Conservation (phyloP, 2,888 invertebrate genomes). For the Drosophila stalkeri region DNA sequence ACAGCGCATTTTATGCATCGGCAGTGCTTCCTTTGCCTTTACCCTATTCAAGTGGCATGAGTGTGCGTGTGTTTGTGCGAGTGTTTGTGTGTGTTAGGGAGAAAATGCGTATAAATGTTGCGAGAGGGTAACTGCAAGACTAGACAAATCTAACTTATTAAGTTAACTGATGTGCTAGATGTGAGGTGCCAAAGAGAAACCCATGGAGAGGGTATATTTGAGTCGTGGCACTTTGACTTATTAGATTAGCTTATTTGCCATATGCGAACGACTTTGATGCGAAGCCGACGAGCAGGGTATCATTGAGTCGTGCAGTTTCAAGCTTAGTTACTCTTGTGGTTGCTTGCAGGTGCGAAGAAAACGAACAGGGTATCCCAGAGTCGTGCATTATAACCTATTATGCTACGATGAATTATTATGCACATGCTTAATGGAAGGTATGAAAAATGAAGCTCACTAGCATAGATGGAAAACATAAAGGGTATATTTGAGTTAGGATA, state of each 20-base stretch:
- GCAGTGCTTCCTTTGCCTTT: slow-evolving; percentile 9
- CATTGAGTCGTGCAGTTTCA: neutral
- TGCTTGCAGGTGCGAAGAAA: neutral
- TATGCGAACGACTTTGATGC: neutral
- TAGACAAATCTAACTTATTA: slow-evolving; percentile 8
- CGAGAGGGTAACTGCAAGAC: slow-evolving; percentile 4
- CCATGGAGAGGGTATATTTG: neutral
- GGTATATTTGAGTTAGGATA: too few species aligned
- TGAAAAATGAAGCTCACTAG: too few species aligned
- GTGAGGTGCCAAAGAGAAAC: neutral
- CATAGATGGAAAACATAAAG: too few species aligned
- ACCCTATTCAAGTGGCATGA: neutral
- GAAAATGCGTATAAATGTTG: neutral
- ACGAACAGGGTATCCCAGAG: neutral
- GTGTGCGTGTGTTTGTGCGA: neutral
- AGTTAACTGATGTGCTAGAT: slow-evolving; percentile 10
- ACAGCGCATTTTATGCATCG: slow-evolving; percentile 13
- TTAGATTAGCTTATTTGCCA: neutral
- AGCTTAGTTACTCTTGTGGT: neutral
- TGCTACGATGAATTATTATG: too few species aligned
- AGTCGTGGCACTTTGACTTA: neutral
- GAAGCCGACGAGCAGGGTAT: neutral
- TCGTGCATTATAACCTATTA: neutral
- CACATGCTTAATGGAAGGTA: too few species aligned
- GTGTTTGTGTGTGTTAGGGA: neutral